Evolutionary conservation across 2,113 vertebrate species (phyloP).

Genomic region (Tauraco erythrolophus): DNA sequence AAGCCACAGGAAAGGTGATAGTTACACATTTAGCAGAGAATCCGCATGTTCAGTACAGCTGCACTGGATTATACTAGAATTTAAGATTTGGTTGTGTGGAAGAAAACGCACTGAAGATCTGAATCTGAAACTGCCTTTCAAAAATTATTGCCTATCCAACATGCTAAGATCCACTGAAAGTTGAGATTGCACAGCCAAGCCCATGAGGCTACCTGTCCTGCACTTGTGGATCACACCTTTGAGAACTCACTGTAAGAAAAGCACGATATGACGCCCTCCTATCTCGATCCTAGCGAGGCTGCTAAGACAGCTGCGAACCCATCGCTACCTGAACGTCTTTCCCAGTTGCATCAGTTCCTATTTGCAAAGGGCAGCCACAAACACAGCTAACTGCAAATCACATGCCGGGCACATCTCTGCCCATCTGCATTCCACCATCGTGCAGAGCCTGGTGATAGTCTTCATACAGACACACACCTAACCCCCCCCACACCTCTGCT

Average conservation of each 20-base stretch:
- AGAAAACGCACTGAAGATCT: not conserved
- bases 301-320: not conserved
- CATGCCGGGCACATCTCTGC: fast-evolving
- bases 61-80: not conserved
- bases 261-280: not conserved
- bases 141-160: not conserved
- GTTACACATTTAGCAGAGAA: not conserved
- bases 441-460: not conserved
- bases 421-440: not conserved
- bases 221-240: not conserved
- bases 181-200: not conserved
- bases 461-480: not conserved
- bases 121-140: not conserved
- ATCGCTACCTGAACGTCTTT: not conserved
- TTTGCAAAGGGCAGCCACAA: not conserved
- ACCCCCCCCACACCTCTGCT: fast-evolving
- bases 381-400: not conserved
- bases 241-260: not conserved
- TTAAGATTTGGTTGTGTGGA: not conserved
- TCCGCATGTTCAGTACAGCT: not conserved
- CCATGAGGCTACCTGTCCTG: not conserved
- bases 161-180: not conserved
- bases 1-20: not conserved
- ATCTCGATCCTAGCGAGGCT: not conserved
- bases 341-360: not conserved